Evolutionary conservation across 2,888 invertebrate genomes (phyloP).

Genomic region (Hypolimnas misippus): DNA sequence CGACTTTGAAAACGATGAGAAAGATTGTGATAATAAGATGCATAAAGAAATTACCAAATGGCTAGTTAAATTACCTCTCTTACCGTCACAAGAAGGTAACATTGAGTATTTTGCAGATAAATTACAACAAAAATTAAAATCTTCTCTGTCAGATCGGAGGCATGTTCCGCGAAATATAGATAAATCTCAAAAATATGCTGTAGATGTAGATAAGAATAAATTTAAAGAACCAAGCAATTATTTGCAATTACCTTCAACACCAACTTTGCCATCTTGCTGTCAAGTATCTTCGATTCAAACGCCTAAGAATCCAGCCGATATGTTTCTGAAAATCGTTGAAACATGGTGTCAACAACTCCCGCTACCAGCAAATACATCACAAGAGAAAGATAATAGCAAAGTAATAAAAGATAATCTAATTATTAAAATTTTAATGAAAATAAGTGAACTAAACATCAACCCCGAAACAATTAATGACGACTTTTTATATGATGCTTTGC

Average conservation of each 20-base stretch:
- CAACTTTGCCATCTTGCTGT: slow-evolving; percentile 32
- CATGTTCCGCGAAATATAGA: slow-evolving; percentile 35
- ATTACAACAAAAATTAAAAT: slow-evolving; percentile 53
- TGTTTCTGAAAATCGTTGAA: slow-evolving; percentile 57
- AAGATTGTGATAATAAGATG: slow-evolving; percentile 51
- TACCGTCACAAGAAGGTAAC: slow-evolving; percentile 46
- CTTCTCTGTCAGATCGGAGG: slow-evolving; percentile 53
- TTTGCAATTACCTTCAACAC: neutral
- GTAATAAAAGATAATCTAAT: slow-evolving; percentile 52
- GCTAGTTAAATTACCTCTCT: slow-evolving; percentile 57
- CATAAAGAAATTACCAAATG: slow-evolving; percentile 60
- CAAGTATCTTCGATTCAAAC: slow-evolving; percentile 26
- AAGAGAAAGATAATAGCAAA: slow-evolving; percentile 46
- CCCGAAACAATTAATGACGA: slow-evolving; percentile 55
- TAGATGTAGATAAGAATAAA: slow-evolving; percentile 34
- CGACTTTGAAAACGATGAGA: slow-evolving; percentile 55
- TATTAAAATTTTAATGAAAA: slow-evolving; percentile 60
- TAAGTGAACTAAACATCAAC: slow-evolving; percentile 60
- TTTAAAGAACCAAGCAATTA: slow-evolving; percentile 47
- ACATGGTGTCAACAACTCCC: slow-evolving; percentile 62
- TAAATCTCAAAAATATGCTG: slow-evolving; percentile 35
- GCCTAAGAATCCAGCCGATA: slow-evolving; percentile 54
- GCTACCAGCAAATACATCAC: slow-evolving; percentile 44
- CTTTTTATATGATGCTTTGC: slow-evolving; percentile 51
- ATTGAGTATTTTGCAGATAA: slow-evolving; percentile 49